phyloP scores from a whole-genome alignment of 2,113 vertebrate species.

The Mixornis gularis region DNA sequence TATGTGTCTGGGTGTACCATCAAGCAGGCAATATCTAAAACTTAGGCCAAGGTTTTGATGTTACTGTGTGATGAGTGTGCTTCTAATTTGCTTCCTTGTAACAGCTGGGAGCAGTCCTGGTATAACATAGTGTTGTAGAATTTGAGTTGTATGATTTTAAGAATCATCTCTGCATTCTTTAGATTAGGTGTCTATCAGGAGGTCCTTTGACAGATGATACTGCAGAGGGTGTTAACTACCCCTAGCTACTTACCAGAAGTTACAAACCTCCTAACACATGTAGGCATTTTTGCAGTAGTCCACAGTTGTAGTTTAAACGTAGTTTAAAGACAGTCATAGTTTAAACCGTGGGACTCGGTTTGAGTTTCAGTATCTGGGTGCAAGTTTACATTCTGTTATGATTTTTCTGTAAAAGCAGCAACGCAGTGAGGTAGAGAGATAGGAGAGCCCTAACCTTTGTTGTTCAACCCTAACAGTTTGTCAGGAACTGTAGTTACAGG shows the following conservation, averaged over 20 bases:
- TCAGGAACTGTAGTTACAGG: not conserved
- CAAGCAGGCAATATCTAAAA: not conserved
- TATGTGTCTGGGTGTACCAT: not conserved
- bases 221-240: not conserved
- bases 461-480: not conserved
- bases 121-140: not conserved
- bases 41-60: not conserved
- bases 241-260: not conserved
- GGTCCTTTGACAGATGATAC: not conserved
- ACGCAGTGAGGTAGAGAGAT: not conserved
- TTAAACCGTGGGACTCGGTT: not conserved
- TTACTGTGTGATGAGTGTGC: not conserved
- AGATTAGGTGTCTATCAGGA: not conserved
- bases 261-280: not conserved
- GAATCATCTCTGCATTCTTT: not conserved
- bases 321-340: fast-evolving
- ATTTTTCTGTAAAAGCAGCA: not conserved
- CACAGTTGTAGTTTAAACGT: not conserved
- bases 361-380: not conserved
- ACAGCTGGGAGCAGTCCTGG: fast-evolving
- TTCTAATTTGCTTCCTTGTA: not conserved
- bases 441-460: not conserved
- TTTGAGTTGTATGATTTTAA: not conserved
- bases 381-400: not conserved
- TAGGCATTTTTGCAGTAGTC: not conserved